Percentiles rank a stretch among this genome's conserved stretches.
These are phyloP conservation scores for Turnix velox DNA, from an alignment of 2,113 vertebrate species.

Conservation along the genomic window DNA sequence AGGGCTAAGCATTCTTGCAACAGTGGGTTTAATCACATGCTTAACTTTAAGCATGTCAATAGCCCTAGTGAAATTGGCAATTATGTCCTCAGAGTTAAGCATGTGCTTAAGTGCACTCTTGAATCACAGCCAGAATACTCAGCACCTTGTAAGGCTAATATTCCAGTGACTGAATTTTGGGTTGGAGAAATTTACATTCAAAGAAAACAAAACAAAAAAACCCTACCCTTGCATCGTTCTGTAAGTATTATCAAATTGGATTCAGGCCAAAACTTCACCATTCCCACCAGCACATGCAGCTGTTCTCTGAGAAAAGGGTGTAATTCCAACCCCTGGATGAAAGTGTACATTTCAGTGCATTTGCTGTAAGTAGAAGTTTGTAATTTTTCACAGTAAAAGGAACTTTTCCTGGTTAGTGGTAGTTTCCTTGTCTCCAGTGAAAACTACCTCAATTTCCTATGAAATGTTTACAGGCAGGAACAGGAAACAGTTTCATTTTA, in stretches of 20 bases:
- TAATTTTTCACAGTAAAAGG: neutral
- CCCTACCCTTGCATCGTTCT: neutral
- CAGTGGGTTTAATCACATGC: neutral
- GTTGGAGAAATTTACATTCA: neutral
- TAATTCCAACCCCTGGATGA: slow-evolving; percentile 52
- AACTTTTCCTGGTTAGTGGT: neutral
- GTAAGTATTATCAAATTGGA: slow-evolving; percentile 28
- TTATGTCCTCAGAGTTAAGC: slow-evolving; percentile 33
- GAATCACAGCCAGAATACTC: slow-evolving; percentile 10
- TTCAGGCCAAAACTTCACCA: slow-evolving; percentile 3
- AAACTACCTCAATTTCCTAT: slow-evolving; percentile 44
- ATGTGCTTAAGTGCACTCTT: slow-evolving; percentile 33
- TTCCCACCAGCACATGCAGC: slow-evolving; percentile 51
- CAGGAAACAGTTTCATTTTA: slow-evolving; percentile 19
- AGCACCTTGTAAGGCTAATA: neutral
- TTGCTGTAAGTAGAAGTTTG: neutral
- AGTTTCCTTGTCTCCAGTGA: slow-evolving; percentile 20
- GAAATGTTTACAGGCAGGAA: slow-evolving; percentile 32
- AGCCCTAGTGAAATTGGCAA: neutral
- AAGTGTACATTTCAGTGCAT: slow-evolving; percentile 37
- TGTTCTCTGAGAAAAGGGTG: slow-evolving; percentile 37
- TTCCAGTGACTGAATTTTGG: neutral
- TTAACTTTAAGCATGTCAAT: slow-evolving; percentile 42
- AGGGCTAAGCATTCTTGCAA: slow-evolving; percentile 10
- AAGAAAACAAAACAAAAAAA: neutral